Conservation (phyloP, 2,888 invertebrate genomes). For the Chalcis sispes region DNA sequence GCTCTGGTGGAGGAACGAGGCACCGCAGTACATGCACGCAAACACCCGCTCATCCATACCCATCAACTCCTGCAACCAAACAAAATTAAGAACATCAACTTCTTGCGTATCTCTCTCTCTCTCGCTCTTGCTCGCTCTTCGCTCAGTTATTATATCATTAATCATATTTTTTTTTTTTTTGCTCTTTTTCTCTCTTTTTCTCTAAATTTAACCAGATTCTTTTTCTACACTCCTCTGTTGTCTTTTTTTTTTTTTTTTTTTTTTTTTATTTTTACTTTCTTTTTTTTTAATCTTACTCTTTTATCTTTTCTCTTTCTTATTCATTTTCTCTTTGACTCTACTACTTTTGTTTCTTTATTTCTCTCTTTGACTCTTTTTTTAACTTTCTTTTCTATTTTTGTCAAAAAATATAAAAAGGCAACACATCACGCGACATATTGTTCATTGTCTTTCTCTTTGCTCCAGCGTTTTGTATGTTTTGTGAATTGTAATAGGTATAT, state of each 20-base stretch:
- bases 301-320: not conserved
- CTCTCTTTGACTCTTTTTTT: constrained; percentile 6
- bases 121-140: constrained; percentile 36
- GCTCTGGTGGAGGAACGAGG: constrained; percentile 92
- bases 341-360: constrained; percentile 17
- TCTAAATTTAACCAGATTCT: not conserved
- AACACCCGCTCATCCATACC: constrained; percentile 86
- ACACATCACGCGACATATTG: constrained; percentile 54
- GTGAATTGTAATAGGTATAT: constrained; percentile 35
- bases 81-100: constrained; percentile 90
- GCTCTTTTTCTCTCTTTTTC: constrained; percentile 26
- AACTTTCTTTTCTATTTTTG: constrained; percentile 1
- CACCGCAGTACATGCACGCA: constrained; percentile 93
- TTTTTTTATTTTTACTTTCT: no score
- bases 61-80: constrained; percentile 94
- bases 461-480: constrained; percentile 51
- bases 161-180: constrained; percentile 42
- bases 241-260: no score
- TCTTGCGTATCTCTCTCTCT: constrained; percentile 79
- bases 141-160: not conserved
- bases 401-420: constrained; percentile 47
- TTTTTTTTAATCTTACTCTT: not conserved
- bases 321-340: constrained; percentile 31
- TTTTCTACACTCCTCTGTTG: no score
- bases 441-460: constrained; percentile 59